Evolutionary conservation across 2,888 invertebrate genomes (phyloP), one percentile per base, ranked within the genome.

Genomic region (Cremastinae sp.): DNA sequence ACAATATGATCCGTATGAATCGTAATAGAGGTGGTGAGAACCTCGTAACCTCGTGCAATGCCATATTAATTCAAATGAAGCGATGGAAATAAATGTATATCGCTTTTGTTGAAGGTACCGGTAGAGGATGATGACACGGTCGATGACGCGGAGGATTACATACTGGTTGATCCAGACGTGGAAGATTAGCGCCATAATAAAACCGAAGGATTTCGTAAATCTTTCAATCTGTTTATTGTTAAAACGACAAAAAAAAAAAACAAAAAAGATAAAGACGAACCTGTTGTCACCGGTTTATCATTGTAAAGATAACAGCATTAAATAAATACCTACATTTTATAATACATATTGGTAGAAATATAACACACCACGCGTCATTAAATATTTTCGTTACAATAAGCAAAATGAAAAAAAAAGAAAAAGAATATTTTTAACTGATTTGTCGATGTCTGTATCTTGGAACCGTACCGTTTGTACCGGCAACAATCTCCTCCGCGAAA

Each of bases 401-500:
- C 64, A 20, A 72, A 75, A 53, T 78, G 28, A 22, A 70, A 65
- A 28, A 75, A 70, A 20, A 20, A 20, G 5, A 18, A 9, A 22
- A 22, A 22, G 8, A n/a, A 16, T n/a, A 16, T 43, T 53, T 81
- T 85, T 83, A 86, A 81, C 83, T 80, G 49, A 85, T 84, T 8
- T 69, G 70, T 22, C 77, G 77, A 56, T 74, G 77, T 49, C 93
- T 93, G 83, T 94, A 93, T 72, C 92, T 93, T 74, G 94, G 92
- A 45, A 93, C 92, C 1, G 93, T 91, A 2, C 94, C 94, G 71
- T 92, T 92, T 83, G 94, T 94, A 0, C 94, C 94, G 0, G 92
- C 87, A 71, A 93, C 91, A 0, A 96, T 93, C 90, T 97, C 96
- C 71, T 94, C 93, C 18, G 95, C 90, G 88, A 97, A 97, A 75